phyloP scores from a whole-genome alignment of 2,888 invertebrate genomes.

The Abrostola tripartita region DNA sequence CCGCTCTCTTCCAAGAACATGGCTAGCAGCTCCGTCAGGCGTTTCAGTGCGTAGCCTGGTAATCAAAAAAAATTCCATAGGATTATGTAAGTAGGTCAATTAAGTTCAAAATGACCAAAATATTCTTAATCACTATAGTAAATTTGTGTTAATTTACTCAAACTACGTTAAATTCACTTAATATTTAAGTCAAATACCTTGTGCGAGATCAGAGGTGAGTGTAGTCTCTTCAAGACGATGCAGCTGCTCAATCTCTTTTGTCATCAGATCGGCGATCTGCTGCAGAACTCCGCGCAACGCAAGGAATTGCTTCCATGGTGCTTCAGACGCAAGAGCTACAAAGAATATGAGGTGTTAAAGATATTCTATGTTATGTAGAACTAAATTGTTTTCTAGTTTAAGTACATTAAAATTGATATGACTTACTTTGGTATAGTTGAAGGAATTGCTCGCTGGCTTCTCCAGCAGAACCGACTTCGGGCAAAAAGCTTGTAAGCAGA shows the following conservation, averaged over 20 bases:
- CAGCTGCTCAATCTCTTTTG: slow-evolving; percentile 95
- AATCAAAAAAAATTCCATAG: background rate
- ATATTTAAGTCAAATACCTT: slow-evolving; percentile 85
- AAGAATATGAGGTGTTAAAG: background rate
- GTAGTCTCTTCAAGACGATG: slow-evolving; percentile 97
- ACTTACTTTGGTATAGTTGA: slow-evolving; percentile 92
- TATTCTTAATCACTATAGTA: no score
- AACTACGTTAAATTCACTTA: background rate
- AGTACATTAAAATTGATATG: no score
- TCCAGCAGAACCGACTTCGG: slow-evolving; percentile 95
- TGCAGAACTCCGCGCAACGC: slow-evolving; percentile 95
- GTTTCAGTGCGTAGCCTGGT: slow-evolving; percentile 95
- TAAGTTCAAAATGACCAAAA: no score
- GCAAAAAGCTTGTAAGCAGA: slow-evolving; percentile 95
- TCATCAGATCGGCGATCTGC: slow-evolving; percentile 95
- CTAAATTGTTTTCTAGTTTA: no score
- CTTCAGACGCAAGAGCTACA: slow-evolving; percentile 91
- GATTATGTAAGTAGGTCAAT: background rate
- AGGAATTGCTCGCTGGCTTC: slow-evolving; percentile 98
- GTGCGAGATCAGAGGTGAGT: slow-evolving; percentile 97
- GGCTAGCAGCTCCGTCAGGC: slow-evolving; percentile 95
- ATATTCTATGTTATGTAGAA: background rate
- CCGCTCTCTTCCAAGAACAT: slow-evolving; percentile 96
- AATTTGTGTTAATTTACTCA: no score
- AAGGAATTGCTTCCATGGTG: slow-evolving; percentile 98